Percentiles rank a stretch among this genome's conserved stretches.
Conservation (phyloP, 2,888 invertebrate genomes). For the Reticulitermes lucifugus region DNA sequence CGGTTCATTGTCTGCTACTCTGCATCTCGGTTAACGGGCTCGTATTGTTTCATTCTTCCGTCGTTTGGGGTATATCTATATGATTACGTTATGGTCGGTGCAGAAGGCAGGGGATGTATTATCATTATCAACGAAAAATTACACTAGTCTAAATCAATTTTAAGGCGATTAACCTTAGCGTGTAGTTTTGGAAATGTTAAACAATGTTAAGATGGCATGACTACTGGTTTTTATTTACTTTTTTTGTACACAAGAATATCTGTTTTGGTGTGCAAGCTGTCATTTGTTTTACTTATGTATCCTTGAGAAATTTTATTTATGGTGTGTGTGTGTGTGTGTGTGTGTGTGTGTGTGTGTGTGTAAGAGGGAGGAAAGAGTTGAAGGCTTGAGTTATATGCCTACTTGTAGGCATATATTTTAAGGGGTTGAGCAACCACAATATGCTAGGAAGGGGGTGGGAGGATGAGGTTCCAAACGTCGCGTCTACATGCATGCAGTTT, state of each 20-base stretch:
- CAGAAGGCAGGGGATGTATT: slow-evolving; percentile 17
- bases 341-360: not conserved
- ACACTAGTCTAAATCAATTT: slow-evolving; percentile 52
- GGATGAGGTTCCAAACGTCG: slow-evolving; percentile 3
- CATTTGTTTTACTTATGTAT: slow-evolving; percentile 42
- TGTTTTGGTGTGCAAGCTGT: slow-evolving; percentile 33
- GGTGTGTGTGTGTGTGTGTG: not conserved
- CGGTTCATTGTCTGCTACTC: not conserved
- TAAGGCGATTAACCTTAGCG: slow-evolving; percentile 50
- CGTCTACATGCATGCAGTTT: slow-evolving; percentile 42
- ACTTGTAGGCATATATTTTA: not conserved
- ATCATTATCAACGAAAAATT: slow-evolving; percentile 14
- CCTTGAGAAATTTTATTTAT: slow-evolving; percentile 34
- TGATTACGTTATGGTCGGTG: slow-evolving; percentile 12
- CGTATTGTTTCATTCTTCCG: not conserved
- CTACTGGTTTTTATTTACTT: slow-evolving; percentile 26
- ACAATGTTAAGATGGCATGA: slow-evolving; percentile 11
- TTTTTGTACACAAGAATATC: slow-evolving; percentile 38
- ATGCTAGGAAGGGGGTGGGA: not conserved
- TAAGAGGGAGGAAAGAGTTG: not conserved
- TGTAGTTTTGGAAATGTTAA: slow-evolving; percentile 40
- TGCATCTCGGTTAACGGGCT: not conserved
- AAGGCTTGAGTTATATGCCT: not conserved
- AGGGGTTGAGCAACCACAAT: slow-evolving; percentile 29
- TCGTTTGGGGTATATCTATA: not conserved